These are phyloP conservation scores for Drosophila simulans DNA, from an alignment of 1,140 invertebrate species.

Conservation along the genomic window DNA sequence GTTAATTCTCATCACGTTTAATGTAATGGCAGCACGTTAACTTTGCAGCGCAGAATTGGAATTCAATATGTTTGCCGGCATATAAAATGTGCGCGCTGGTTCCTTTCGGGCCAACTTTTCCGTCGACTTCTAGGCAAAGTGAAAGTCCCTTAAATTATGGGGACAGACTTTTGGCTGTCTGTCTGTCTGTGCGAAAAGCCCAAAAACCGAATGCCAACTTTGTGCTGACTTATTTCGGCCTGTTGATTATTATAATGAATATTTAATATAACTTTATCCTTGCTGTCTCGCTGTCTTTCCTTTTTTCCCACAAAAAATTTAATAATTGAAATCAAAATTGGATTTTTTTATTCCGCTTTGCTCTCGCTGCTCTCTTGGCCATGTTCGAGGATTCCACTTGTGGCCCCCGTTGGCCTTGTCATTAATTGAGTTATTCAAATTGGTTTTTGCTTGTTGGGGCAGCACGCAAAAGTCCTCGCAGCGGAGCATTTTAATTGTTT, in stretches of 20 bases:
- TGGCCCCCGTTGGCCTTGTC: conserved; percentile 35
- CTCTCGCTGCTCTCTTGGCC: conserved; percentile 21
- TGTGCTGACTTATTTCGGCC: conserved; percentile 30
- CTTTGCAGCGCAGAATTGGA: conserved; percentile 79
- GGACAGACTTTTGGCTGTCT: conserved; percentile 19
- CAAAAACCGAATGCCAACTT: conserved; percentile 49
- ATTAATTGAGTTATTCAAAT: conserved; percentile 73
- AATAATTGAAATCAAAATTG: conserved; percentile 61
- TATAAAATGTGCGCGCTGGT: conserved; percentile 56
- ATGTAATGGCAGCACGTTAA: conserved; percentile 80
- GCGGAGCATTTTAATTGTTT: conserved; percentile 62
- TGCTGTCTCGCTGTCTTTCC: conserved; percentile 15
- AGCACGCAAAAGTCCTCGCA: conserved; percentile 30
- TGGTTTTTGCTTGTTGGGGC: conserved; percentile 38
- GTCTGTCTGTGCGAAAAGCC: conserved; percentile 26
- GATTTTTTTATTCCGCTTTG: conserved; percentile 27
- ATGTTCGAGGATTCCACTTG: conserved; percentile 26
- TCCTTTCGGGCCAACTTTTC: conserved; percentile 40
- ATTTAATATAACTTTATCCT: conserved; percentile 68
- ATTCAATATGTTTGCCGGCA: conserved; percentile 77
- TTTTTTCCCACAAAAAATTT: conserved; percentile 27
- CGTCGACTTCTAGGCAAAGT: conserved; percentile 26
- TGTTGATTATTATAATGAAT: conserved; percentile 77
- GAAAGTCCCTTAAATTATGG: conserved; percentile 65
- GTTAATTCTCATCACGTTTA: conserved; percentile 82